A percentile compares a stretch with the other conserved stretches of the same genome.
Conservation (phyloP, 1,140 invertebrate genomes). For the Holotrichia oblita region DNA sequence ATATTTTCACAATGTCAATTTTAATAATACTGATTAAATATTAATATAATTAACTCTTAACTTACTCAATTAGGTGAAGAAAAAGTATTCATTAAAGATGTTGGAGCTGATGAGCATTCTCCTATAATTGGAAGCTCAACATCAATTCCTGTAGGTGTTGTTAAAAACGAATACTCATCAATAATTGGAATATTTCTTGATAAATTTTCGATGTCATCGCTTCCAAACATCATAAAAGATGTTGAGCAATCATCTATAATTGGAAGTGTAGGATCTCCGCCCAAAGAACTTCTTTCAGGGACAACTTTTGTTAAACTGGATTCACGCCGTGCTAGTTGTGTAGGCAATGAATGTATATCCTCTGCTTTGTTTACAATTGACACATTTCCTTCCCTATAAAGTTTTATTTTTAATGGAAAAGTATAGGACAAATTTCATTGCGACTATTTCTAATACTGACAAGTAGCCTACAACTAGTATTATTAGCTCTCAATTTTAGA, state of each 20-base stretch:
- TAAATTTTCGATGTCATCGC: neutral
- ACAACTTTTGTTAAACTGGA: neutral
- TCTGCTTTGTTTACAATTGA: neutral
- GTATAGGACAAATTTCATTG: no score
- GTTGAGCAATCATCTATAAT: constrained; percentile 10
- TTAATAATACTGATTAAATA: no score
- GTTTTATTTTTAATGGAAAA: no score
- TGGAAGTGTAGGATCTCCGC: constrained; percentile 15
- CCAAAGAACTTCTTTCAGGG: neutral
- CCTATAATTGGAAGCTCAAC: neutral
- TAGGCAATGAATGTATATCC: neutral
- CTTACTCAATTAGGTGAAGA: no score
- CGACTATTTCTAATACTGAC: no score
- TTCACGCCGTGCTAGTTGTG: neutral
- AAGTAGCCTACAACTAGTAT: no score
- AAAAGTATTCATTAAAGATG: neutral
- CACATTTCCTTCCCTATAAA: neutral
- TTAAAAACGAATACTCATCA: neutral
- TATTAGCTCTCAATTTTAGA: no score
- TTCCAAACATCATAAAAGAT: neutral
- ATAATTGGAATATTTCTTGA: neutral
- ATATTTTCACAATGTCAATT: no score
- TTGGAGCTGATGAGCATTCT: neutral
- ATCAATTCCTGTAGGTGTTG: constrained; percentile 16
- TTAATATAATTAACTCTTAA: no score